phyloP scores from a whole-genome alignment of 2,888 invertebrate species.

The Sphaerophoria taeniata region DNA sequence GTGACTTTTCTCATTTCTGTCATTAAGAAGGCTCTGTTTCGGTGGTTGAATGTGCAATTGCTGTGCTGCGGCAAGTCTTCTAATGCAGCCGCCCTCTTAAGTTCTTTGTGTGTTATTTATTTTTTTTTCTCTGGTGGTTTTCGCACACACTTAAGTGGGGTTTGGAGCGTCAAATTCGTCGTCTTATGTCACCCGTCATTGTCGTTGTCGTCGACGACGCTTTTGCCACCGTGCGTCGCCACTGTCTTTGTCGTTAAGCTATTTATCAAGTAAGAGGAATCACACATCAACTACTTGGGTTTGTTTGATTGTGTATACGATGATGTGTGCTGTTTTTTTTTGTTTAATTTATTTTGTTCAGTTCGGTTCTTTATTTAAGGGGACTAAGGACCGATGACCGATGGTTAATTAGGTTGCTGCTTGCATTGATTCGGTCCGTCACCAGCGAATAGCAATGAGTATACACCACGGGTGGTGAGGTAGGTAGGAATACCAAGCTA shows the following conservation, averaged over 20 bases:
- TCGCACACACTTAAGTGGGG: conserved; percentile 32
- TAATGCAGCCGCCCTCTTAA: conserved; percentile 52
- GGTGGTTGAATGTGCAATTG: conserved; percentile 43
- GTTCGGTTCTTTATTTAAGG: conserved; percentile 14
- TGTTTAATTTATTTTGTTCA: conserved; percentile 18
- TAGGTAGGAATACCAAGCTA: conserved; percentile 18
- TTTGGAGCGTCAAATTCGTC: conserved; percentile 77
- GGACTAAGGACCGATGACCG: conserved; percentile 73
- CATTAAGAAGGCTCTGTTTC: conserved; percentile 28
- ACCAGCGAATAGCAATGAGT: conserved; percentile 42
- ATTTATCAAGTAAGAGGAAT: conserved; percentile 50
- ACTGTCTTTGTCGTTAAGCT: conserved; percentile 53
- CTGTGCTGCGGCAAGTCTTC: conserved; percentile 17
- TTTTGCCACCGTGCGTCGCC: conserved; percentile 75
- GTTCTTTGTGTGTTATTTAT: conserved; percentile 42
- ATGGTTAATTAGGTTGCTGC: conserved; percentile 73
- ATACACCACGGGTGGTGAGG: conserved; percentile 34
- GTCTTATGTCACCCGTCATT: conserved; percentile 77
- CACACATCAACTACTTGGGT: conserved; percentile 32
- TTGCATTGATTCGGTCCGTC: conserved; percentile 74
- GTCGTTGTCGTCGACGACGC: conserved; percentile 65
- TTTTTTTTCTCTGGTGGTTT: conserved; percentile 26
- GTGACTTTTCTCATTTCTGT: conserved; percentile 35
- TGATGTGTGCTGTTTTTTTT: conserved; percentile 20
- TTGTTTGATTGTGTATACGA: conserved; percentile 25